A percentile compares a stretch with the other conserved stretches of the same genome.
Conservation (phyloP, 2,888 invertebrate species). For the Tetrapedia diversipes region DNA sequence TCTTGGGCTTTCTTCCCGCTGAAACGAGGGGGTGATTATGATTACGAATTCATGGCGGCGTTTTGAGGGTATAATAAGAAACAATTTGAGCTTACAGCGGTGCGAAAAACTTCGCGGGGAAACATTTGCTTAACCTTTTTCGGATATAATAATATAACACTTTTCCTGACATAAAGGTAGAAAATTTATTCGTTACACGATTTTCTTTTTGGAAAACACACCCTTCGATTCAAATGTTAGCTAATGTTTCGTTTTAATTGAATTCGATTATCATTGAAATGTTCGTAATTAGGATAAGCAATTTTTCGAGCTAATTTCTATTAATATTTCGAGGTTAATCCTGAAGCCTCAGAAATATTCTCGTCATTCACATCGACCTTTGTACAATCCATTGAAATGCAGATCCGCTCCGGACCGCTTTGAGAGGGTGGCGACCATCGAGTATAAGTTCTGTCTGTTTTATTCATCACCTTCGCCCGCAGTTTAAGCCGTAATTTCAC, state of each 20-base stretch:
- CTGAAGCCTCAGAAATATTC: too few species aligned
- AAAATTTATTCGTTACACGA: too few species aligned
- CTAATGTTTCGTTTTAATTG: too few species aligned
- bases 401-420: neutral
- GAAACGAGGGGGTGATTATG: neutral
- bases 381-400: conserved; percentile 20
- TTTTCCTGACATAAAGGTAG: too few species aligned
- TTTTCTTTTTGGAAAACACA: too few species aligned
- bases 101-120: neutral
- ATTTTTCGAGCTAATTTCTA: too few species aligned
- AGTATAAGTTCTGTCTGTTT: conserved; percentile 36
- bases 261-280: too few species aligned
- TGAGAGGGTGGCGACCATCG: neutral
- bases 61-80: neutral
- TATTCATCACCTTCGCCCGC: conserved; percentile 55
- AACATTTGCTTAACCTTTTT: neutral
- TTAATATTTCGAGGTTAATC: too few species aligned
- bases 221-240: too few species aligned
- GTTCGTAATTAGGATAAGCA: too few species aligned
- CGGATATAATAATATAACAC: too few species aligned
- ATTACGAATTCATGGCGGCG: neutral
- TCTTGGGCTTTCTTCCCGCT: neutral
- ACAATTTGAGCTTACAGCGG: neutral
- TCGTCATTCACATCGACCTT: neutral
- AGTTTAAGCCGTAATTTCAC: conserved; percentile 60